Evolutionary conservation across 2,113 vertebrate genomes (phyloP).

Genomic region (Platysternon megacephalum): DNA sequence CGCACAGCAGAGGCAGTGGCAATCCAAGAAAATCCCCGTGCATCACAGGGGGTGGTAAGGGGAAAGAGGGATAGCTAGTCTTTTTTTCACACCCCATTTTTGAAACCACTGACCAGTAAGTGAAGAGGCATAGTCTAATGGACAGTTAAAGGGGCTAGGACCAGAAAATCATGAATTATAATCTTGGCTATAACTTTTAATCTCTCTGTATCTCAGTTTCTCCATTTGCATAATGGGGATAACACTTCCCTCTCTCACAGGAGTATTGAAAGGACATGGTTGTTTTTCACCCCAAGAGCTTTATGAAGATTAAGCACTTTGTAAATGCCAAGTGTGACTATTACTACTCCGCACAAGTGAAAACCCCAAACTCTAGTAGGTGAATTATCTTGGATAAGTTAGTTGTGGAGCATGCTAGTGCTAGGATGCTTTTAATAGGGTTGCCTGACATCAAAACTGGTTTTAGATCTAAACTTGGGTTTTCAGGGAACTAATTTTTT

Average conservation of each 20-base stretch:
- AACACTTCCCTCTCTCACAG: neutral
- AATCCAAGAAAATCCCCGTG: neutral
- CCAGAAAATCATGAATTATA: neutral
- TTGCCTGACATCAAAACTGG: neutral
- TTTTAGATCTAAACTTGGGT: neutral
- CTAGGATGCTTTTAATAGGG: conserved; percentile 21
- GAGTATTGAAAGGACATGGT: neutral
- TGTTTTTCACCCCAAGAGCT: neutral
- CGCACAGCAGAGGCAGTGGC: neutral
- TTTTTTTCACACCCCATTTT: neutral
- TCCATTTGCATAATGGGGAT: neutral
- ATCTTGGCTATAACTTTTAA: neutral
- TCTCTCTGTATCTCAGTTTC: neutral
- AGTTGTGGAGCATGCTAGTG: neutral
- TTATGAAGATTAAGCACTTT: neutral
- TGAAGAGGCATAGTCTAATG: neutral
- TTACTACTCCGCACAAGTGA: neutral
- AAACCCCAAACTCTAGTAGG: neutral
- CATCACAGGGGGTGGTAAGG: neutral
- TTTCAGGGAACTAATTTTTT: neutral
- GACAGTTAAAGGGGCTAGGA: neutral
- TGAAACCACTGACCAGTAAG: neutral
- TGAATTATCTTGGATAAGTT: neutral
- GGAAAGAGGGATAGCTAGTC: neutral
- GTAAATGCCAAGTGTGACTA: neutral